These are phyloP conservation scores for Hydractinia echinata DNA, from an alignment of 30 jellyfish, hydroid and myxozoan species.

Conservation along the genomic window DNA sequence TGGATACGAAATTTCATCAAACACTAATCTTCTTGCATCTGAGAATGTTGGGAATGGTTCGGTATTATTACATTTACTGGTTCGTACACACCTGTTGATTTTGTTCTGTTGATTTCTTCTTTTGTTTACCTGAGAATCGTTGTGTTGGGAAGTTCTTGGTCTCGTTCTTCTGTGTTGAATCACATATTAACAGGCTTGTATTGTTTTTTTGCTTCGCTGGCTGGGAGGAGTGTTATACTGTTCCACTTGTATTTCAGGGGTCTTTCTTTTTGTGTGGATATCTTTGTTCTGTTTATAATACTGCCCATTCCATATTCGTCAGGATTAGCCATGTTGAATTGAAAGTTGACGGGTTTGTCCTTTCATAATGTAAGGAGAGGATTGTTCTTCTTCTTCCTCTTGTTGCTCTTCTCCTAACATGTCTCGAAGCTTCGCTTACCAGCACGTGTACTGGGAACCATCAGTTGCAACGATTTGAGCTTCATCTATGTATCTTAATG, in stretches of 20 bases:
- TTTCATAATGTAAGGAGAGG: not conserved
- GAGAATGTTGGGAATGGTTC: not conserved
- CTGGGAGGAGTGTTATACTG: conserved; percentile 1
- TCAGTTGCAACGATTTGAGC: not conserved
- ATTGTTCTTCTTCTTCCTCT: not conserved
- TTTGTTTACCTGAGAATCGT: not conserved
- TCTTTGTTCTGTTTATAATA: no score
- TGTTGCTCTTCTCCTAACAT: not conserved
- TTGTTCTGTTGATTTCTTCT: not conserved
- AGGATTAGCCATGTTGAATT: not conserved
- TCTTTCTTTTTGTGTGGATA: not conserved
- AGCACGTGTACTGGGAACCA: not conserved
- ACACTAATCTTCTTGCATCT: no score
- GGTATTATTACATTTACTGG: not conserved
- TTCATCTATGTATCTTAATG: not conserved
- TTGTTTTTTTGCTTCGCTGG: not conserved
- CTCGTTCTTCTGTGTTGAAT: not conserved
- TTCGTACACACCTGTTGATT: not conserved
- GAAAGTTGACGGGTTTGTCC: conserved; percentile 15
- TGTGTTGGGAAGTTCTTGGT: not conserved
- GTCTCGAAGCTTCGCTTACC: conserved; percentile 21
- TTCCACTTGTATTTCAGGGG: conserved; percentile 10
- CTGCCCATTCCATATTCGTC: not conserved
- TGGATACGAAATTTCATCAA: no score
- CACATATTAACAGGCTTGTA: not conserved